These are phyloP conservation scores for Calameuta filiformis DNA, from an alignment of 2,888 invertebrate genomes.

Conservation along the genomic window DNA sequence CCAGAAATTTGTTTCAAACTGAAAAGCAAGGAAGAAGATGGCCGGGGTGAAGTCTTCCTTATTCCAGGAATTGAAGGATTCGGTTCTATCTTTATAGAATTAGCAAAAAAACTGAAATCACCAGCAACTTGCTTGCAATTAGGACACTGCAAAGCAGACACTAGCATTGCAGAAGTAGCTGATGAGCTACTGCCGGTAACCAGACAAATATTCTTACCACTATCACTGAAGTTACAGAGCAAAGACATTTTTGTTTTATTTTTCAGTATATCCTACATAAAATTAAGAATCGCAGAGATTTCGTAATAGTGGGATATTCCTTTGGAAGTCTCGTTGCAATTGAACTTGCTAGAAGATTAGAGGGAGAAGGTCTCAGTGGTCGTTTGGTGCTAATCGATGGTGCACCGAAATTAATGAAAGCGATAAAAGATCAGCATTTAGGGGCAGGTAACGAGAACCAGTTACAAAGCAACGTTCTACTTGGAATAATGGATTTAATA, in stretches of 20 bases:
- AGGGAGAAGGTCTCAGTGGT: conserved; percentile 74
- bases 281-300: conserved; percentile 60
- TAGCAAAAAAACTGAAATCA: conserved; percentile 52
- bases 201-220: conserved; percentile 2
- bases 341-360: conserved; percentile 80
- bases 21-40: conserved; percentile 34
- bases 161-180: conserved; percentile 69
- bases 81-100: conserved; percentile 49
- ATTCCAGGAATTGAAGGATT: conserved; percentile 65
- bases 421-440: conserved; percentile 68
- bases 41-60: conserved; percentile 51
- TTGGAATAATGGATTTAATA: conserved; percentile 69
- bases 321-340: conserved; percentile 84
- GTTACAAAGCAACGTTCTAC: conserved; percentile 71
- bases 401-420: conserved; percentile 77
- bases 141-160: conserved; percentile 59
- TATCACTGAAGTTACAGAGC: neutral
- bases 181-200: conserved; percentile 69
- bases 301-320: conserved; percentile 88
- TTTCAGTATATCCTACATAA: conserved; percentile 72
- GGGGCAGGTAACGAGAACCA: conserved; percentile 61
- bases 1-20: conserved; percentile 42
- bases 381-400: conserved; percentile 84
- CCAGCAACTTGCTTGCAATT: conserved; percentile 54
- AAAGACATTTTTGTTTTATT: conserved; percentile 20